Percentiles rank a stretch among this genome's conserved stretches.
These are phyloP conservation scores for Enoplosus armatus DNA, from an alignment of 2,797 vertebrate genomes.

Conservation along the genomic window DNA sequence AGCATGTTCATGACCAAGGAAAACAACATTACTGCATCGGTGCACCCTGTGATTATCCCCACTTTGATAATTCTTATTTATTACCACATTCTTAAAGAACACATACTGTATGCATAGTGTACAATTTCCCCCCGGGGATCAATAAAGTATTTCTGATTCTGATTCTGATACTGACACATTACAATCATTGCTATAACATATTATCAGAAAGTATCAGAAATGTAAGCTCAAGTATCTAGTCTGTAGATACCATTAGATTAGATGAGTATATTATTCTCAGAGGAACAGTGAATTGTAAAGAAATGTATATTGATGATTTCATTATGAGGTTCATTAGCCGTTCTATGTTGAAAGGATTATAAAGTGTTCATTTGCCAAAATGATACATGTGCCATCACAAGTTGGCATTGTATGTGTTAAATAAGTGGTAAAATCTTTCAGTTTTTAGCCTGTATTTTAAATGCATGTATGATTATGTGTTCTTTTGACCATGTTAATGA, in stretches of 20 bases:
- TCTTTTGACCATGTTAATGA: constrained; percentile 1
- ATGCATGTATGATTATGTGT: neutral
- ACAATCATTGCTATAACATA: neutral
- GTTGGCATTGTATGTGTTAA: neutral
- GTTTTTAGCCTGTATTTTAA: neutral
- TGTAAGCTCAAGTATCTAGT: constrained; percentile 1
- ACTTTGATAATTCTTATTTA: constrained; percentile 3
- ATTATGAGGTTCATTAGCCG: constrained; percentile 27
- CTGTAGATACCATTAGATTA: neutral
- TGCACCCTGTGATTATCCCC: neutral
- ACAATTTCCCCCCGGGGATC: no score
- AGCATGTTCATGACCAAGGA: neutral
- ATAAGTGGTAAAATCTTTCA: neutral
- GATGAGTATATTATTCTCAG: neutral
- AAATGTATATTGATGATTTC: constrained; percentile 21
- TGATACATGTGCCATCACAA: neutral
- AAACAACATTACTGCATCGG: constrained; percentile 3
- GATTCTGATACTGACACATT: no score
- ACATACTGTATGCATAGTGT: constrained; percentile 7
- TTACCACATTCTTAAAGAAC: constrained; percentile 20
- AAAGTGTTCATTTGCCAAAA: neutral
- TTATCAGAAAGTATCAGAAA: neutral
- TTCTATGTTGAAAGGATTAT: neutral
- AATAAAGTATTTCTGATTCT: no score
- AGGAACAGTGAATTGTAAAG: neutral